phyloP scores from a whole-genome alignment of 23 tunicate species.

The Trididemnum nubilum region DNA sequence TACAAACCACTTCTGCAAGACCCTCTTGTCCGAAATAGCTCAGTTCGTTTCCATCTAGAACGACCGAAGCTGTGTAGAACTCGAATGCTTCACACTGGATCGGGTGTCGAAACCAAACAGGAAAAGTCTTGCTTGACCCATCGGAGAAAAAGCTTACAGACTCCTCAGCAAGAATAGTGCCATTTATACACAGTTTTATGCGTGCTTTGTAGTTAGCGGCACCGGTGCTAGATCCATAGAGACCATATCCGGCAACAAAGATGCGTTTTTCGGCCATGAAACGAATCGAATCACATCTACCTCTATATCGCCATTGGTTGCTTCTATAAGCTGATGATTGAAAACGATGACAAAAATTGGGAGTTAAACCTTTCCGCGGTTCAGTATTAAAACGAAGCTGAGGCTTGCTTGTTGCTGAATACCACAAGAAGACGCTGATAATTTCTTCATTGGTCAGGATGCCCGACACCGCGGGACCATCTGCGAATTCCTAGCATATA shows the following conservation, averaged over 20 bases:
- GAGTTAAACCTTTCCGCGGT: constrained; percentile 68
- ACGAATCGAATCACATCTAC: constrained; percentile 84
- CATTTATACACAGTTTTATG: constrained; percentile 48
- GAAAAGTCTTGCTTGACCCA: constrained; percentile 84
- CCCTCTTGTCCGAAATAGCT: constrained; percentile 97
- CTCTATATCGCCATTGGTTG: constrained; percentile 93
- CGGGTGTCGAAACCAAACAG: constrained; percentile 89
- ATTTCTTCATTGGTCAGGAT: constrained; percentile 76
- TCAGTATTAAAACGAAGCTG: constrained; percentile 32
- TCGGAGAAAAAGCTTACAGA: constrained; percentile 68
- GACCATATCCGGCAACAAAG: constrained; percentile 86
- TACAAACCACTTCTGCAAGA: constrained; percentile 69
- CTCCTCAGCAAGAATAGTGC: constrained; percentile 60
- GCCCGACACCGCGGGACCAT: constrained; percentile 80
- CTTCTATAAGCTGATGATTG: constrained; percentile 83
- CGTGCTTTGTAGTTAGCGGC: constrained; percentile 75
- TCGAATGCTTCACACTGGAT: constrained; percentile 79
- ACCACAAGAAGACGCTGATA: constrained; percentile 74
- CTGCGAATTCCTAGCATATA: constrained; percentile 75
- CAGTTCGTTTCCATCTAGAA: constrained; percentile 85
- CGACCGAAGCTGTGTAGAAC: constrained; percentile 85
- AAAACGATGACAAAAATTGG: constrained; percentile 75
- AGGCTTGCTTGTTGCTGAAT: constrained; percentile 72
- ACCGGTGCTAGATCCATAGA: constrained; percentile 90
- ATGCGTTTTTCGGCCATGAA: constrained; percentile 89